phyloP scores from a whole-genome alignment of 1,140 invertebrate genomes.

The Aphis gossypii region DNA sequence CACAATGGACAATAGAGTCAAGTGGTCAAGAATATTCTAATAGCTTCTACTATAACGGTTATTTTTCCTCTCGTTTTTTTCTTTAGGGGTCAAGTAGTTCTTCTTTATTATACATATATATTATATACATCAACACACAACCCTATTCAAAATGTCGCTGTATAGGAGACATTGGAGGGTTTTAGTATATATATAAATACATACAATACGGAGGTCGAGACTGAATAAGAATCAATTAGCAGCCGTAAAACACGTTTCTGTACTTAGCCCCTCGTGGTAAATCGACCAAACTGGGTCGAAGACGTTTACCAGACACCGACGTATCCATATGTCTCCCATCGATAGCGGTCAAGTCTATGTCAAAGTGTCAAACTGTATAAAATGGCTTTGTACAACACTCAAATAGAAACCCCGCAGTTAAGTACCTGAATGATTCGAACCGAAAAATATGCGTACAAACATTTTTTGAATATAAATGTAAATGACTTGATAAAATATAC shows the following conservation, averaged over 20 bases:
- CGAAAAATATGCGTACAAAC: neutral
- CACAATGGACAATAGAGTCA: constrained; percentile 14
- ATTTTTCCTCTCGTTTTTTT: constrained; percentile 46
- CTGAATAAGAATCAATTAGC: constrained; percentile 50
- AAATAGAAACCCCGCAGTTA: constrained; percentile 7
- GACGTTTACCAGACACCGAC: constrained; percentile 56
- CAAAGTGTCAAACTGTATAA: constrained; percentile 48
- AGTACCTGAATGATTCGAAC: constrained; percentile 28
- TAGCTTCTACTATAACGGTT: constrained; percentile 38
- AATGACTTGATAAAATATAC: neutral
- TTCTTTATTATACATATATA: constrained; percentile 11
- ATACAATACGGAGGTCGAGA: neutral
- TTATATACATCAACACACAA: neutral
- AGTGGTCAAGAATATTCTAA: constrained; percentile 46
- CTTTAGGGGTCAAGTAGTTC: constrained; percentile 40
- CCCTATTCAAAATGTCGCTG: constrained; percentile 38
- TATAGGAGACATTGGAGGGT: constrained; percentile 23
- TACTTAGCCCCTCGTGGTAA: constrained; percentile 45
- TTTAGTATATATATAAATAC: neutral
- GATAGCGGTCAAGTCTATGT: constrained; percentile 44
- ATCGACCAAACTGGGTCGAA: constrained; percentile 42
- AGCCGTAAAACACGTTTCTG: constrained; percentile 57
- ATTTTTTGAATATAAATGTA: constrained; percentile 26
- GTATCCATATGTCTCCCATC: constrained; percentile 47
- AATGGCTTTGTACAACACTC: constrained; percentile 26